These are phyloP conservation scores for Halisarca cf. caerulea DNA, from an alignment of 37 sponge, comb jelly and placozoan genomes.

Conservation along the genomic window DNA sequence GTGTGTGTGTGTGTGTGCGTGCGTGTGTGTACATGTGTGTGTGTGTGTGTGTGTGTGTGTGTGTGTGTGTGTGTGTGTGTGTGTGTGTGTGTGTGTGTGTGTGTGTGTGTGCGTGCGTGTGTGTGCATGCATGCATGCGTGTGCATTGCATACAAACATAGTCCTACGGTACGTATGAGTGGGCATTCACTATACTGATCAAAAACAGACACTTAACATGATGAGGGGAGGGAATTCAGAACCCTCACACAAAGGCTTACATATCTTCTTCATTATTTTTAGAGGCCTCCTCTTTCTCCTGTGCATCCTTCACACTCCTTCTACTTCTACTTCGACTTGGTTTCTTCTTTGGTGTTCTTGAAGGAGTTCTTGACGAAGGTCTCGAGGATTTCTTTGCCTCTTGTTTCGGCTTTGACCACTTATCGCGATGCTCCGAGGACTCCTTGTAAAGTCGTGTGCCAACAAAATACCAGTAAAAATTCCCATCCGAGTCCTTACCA, in stretches of 20 bases:
- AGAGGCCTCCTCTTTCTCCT: background rate
- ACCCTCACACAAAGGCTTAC: background rate
- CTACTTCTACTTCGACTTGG: background rate
- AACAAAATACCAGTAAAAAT: conserved; percentile 82
- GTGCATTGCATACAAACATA: too few species aligned
- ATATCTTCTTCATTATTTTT: background rate
- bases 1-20: too few species aligned
- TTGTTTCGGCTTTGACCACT: conserved; percentile 12
- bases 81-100: too few species aligned
- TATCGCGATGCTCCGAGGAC: conserved; percentile 25
- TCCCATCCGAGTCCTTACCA: conserved; percentile 67
- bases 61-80: too few species aligned
- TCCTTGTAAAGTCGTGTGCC: conserved; percentile 80
- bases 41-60: too few species aligned
- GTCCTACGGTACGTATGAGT: too few species aligned
- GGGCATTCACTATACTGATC: too few species aligned
- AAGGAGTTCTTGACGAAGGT: background rate
- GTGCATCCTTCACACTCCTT: background rate
- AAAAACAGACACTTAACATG: too few species aligned
- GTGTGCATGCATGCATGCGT: too few species aligned
- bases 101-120: too few species aligned
- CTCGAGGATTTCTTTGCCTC: conserved; percentile 5
- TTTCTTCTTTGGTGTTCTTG: background rate
- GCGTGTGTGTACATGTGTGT: too few species aligned
- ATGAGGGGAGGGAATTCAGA: too few species aligned